These are phyloP conservation scores for Platysteira castanea DNA, from an alignment of 2,113 vertebrate species.

Conservation along the genomic window DNA sequence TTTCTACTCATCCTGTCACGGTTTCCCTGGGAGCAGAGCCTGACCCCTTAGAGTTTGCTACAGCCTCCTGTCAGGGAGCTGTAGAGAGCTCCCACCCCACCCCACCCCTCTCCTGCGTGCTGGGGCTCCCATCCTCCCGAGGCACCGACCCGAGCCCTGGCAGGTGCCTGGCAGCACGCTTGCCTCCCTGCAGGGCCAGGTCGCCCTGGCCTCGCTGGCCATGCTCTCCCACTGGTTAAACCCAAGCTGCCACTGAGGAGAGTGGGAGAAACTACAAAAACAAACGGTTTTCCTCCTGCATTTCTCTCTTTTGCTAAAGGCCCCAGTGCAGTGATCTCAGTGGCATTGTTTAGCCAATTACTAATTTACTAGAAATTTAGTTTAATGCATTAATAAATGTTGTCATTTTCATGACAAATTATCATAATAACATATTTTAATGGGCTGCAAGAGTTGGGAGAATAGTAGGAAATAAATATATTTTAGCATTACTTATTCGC, in stretches of 20 bases:
- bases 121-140: rapidly evolving
- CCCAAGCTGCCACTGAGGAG: background rate
- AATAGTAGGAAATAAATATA: conserved; percentile 64
- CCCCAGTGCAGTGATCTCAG: background rate
- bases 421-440: conserved; percentile 64
- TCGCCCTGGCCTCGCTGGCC: rapidly evolving
- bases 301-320: background rate
- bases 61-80: background rate
- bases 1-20: background rate
- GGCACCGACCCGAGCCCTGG: background rate
- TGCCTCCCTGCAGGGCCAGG: background rate
- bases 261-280: background rate
- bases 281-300: background rate
- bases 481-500: conserved; percentile 64
- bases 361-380: conserved; percentile 67
- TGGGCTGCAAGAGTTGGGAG: conserved; percentile 37
- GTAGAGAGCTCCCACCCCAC: background rate
- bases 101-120: rapidly evolving
- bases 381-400: conserved; percentile 70
- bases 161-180: rapidly evolving
- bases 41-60: rapidly evolving
- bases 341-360: conserved; percentile 62
- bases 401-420: conserved; percentile 68
- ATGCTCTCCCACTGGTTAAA: rapidly evolving
- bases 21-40: background rate